Conservation (phyloP, 2,797 vertebrate genomes). For the Microctenopoma steveboyesi region DNA sequence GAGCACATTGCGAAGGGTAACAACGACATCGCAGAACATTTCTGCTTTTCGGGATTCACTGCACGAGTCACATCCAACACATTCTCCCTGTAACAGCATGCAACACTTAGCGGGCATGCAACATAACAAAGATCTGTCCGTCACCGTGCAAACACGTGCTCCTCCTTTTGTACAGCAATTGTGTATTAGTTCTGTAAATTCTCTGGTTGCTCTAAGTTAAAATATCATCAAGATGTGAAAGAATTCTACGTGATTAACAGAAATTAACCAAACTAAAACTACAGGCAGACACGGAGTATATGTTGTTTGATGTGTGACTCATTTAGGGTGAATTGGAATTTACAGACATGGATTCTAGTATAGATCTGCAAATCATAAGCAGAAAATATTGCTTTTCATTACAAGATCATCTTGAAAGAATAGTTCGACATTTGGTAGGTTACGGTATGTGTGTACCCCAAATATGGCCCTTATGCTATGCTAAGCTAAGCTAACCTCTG, state of each 20-base stretch:
- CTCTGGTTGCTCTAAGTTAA: background rate
- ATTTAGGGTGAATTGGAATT: background rate
- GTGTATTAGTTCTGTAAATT: conserved; percentile 40
- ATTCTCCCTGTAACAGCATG: conserved; percentile 48
- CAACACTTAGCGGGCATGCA: conserved; percentile 79
- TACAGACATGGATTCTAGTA: background rate
- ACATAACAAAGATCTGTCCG: conserved; percentile 57
- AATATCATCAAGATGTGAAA: conserved; percentile 7
- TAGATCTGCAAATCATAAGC: background rate
- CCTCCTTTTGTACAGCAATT: conserved; percentile 16
- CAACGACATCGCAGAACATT: conserved; percentile 27
- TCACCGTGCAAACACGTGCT: conserved; percentile 72
- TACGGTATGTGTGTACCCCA: background rate
- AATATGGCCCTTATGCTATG: background rate
- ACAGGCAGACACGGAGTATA: conserved; percentile 1
- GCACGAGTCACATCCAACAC: conserved; percentile 49
- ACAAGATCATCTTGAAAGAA: background rate
- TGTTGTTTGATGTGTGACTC: background rate
- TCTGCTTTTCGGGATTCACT: conserved; percentile 62
- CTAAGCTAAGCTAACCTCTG: background rate
- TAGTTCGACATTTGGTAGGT: background rate
- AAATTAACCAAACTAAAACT: conserved; percentile 22
- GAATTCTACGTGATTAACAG: conserved; percentile 8
- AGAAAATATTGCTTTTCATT: too few species aligned
- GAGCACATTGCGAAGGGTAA: conserved; percentile 39